Evolutionary conservation across 2,113 vertebrate genomes (phyloP).

Genomic region (Mustelus asterias): DNA sequence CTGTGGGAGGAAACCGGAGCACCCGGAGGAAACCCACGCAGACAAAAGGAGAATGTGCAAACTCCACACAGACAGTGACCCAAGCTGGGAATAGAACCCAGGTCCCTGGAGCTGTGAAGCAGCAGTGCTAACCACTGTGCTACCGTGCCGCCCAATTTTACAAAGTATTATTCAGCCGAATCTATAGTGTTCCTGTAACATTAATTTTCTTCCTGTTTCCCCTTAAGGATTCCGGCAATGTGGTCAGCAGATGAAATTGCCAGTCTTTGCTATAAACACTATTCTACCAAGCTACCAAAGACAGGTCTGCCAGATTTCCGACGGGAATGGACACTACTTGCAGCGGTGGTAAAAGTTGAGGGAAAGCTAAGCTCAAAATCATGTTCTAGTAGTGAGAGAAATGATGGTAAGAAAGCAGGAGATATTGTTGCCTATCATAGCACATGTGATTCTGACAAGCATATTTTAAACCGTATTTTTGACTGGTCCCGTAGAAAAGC

Average conservation of each 20-base stretch:
- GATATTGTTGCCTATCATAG: slow-evolving; percentile 33
- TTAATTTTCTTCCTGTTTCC: not conserved
- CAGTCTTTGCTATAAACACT: slow-evolving; percentile 66
- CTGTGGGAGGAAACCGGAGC: no score
- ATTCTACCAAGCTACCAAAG: slow-evolving; percentile 61
- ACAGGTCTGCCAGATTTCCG: slow-evolving; percentile 74
- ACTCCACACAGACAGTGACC: no score
- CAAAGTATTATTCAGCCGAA: not conserved
- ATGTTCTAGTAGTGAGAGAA: not conserved
- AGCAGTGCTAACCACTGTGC: no score
- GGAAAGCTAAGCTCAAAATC: not conserved
- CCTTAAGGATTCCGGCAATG: slow-evolving; percentile 45
- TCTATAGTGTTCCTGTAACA: not conserved
- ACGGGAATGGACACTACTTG: slow-evolving; percentile 81
- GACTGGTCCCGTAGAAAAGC: not conserved
- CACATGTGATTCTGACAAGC: not conserved
- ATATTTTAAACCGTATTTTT: not conserved
- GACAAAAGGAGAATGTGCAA: no score
- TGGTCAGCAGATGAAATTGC: slow-evolving; percentile 73
- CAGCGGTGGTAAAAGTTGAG: slow-evolving; percentile 66
- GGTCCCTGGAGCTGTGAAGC: no score
- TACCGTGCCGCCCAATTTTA: no score
- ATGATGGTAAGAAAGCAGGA: not conserved
- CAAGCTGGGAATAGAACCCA: no score
- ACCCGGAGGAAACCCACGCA: no score